Evolutionary conservation across 1,140 invertebrate species (phyloP).

Genomic region (Platyura marginata): DNA sequence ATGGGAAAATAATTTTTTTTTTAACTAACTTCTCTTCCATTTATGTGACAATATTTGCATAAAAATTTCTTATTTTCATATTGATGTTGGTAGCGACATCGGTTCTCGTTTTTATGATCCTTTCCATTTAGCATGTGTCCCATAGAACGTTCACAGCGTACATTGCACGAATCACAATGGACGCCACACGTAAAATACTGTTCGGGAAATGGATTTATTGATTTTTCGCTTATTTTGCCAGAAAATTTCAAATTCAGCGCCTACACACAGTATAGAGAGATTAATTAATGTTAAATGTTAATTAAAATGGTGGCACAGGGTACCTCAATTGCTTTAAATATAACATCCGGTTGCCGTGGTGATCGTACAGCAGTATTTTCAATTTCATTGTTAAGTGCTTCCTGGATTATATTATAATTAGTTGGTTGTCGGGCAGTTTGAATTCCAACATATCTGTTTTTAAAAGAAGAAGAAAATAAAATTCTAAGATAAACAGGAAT

Average conservation of each 20-base stretch:
- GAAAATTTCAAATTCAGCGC: slow-evolving; percentile 61
- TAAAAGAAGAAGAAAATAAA: neutral
- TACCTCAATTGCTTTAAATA: slow-evolving; percentile 47
- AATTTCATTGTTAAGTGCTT: slow-evolving; percentile 34
- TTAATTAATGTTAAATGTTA: neutral
- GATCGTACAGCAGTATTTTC: slow-evolving; percentile 48
- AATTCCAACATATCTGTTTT: slow-evolving; percentile 16
- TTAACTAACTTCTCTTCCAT: slow-evolving; percentile 19
- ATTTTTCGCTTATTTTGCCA: slow-evolving; percentile 40
- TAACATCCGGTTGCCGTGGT: slow-evolving; percentile 38
- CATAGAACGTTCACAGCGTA: slow-evolving; percentile 53
- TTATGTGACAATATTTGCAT: slow-evolving; percentile 38
- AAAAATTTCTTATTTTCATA: slow-evolving; percentile 59
- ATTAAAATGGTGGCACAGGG: slow-evolving; percentile 1
- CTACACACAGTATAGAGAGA: slow-evolving; percentile 19
- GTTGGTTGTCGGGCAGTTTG: slow-evolving; percentile 26
- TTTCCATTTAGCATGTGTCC: slow-evolving; percentile 53
- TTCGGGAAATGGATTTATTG: slow-evolving; percentile 50
- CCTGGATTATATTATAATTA: slow-evolving; percentile 32
- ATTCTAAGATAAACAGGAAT: too few relatives aligned
- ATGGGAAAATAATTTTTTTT: neutral
- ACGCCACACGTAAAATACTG: slow-evolving; percentile 63
- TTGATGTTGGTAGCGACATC: slow-evolving; percentile 55
- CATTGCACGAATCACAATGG: slow-evolving; percentile 52
- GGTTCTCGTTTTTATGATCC: slow-evolving; percentile 35